phyloP scores from a whole-genome alignment of 1,140 invertebrate species.

The Phocides pigmalion region DNA sequence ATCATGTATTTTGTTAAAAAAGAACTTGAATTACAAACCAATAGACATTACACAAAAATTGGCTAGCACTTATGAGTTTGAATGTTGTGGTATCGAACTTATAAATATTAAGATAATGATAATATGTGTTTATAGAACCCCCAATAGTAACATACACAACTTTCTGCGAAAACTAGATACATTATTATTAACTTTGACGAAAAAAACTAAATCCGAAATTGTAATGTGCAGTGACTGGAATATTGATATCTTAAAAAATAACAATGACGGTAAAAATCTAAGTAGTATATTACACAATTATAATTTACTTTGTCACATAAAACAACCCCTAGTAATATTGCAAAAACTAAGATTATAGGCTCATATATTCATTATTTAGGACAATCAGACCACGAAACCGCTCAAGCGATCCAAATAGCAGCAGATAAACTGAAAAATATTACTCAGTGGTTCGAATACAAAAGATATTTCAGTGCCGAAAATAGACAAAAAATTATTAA shows the following conservation, averaged over 20 bases:
- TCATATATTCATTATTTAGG: constrained; percentile 22
- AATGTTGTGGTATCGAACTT: constrained; percentile 36
- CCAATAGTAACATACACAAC: constrained; percentile 14
- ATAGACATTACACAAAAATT: constrained; percentile 19
- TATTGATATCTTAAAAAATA: constrained; percentile 36
- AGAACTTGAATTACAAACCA: constrained; percentile 21
- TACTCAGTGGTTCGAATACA: constrained; percentile 29
- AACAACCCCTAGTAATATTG: constrained; percentile 33
- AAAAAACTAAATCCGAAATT: constrained; percentile 32
- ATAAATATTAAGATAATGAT: constrained; percentile 23
- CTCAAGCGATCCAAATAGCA: constrained; percentile 21
- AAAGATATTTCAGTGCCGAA: constrained; percentile 25
- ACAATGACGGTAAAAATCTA: constrained; percentile 14
- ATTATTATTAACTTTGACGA: constrained; percentile 21
- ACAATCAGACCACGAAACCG: constrained; percentile 41
- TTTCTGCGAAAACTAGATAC: constrained; percentile 35
- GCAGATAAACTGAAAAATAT: constrained; percentile 3
- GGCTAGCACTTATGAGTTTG: constrained; percentile 23
- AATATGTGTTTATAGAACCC: constrained; percentile 36
- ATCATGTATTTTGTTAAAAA: constrained; percentile 33
- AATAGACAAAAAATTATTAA: constrained; percentile 33
- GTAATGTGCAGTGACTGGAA: constrained; percentile 40
- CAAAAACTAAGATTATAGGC: constrained; percentile 8
- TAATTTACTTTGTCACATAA: constrained; percentile 35
- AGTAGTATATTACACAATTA: constrained; percentile 29